Conservation (phyloP, 2,113 vertebrate species). For the Poeciliopsis retropinna region DNA sequence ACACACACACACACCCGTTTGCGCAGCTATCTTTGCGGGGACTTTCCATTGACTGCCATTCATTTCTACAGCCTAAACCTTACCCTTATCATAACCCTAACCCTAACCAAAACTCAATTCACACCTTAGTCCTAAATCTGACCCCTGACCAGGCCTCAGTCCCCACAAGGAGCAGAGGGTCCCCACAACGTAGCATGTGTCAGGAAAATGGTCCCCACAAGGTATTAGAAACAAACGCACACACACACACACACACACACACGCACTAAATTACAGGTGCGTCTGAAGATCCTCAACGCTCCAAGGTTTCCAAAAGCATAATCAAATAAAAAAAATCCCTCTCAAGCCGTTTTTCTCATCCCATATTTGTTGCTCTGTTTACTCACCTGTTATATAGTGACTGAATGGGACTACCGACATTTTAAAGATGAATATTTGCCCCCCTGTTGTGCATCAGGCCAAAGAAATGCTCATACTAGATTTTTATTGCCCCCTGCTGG, state of each 20-base stretch:
- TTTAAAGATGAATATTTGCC: not conserved
- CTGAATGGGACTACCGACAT: not conserved
- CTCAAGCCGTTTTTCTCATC: not conserved
- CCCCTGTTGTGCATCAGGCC: not conserved
- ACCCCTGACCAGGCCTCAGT: no score
- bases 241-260: slow-evolving; percentile 27
- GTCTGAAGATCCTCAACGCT: slow-evolving; percentile 19
- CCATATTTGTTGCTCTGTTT: not conserved
- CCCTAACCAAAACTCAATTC: no score
- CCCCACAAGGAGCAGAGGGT: no score
- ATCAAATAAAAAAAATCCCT: not conserved
- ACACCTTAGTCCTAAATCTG: no score
- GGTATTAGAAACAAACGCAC: no score
- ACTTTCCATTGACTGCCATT: no score
- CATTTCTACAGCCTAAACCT: no score
- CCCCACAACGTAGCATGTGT: no score
- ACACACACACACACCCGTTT: slow-evolving; percentile 21
- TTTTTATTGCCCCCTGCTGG: slow-evolving; percentile 66
- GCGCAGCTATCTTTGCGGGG: no score
- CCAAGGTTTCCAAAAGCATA: slow-evolving; percentile 1
- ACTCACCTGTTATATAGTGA: not conserved
- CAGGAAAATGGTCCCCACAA: no score
- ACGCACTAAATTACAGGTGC: slow-evolving; percentile 11
- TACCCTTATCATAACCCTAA: no score
- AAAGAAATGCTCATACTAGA: not conserved